Percentiles rank a stretch among this genome's conserved stretches.
Evolutionary conservation across 2,797 vertebrate genomes (phyloP).

Genomic region (Sardinella longiceps): DNA sequence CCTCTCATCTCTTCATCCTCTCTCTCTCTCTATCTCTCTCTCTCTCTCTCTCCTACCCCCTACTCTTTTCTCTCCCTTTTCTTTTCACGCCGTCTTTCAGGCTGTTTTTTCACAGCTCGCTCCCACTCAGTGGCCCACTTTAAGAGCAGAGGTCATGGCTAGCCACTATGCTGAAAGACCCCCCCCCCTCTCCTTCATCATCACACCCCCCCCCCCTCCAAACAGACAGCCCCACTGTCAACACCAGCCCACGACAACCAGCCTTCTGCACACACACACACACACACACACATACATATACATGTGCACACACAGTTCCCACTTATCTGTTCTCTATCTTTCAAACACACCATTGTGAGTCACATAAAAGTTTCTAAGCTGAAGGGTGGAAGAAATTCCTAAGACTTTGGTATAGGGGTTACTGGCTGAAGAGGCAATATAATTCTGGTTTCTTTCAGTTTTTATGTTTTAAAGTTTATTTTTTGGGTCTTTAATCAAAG

Average conservation of each 20-base stretch:
- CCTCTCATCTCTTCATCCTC: slow-evolving; percentile 8
- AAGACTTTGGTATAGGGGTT: neutral
- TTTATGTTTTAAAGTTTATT: no score
- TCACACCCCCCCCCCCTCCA: slow-evolving; percentile 75
- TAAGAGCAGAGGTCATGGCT: slow-evolving; percentile 62
- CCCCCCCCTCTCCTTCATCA: slow-evolving; percentile 42
- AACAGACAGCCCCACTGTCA: slow-evolving; percentile 71
- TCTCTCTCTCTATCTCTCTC: slow-evolving; percentile 35
- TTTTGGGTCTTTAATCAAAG: no score
- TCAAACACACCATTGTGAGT: neutral
- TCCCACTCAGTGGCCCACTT: slow-evolving; percentile 66
- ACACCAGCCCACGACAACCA: slow-evolving; percentile 53
- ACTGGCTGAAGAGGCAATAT: no score
- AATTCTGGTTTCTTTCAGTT: neutral
- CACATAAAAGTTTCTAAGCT: neutral
- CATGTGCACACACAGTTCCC: neutral
- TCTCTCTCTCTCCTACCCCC: slow-evolving; percentile 43
- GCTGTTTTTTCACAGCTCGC: slow-evolving; percentile 32
- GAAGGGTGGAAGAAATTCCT: neutral
- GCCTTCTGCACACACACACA: neutral
- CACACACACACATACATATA: no score
- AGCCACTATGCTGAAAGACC: slow-evolving; percentile 43
- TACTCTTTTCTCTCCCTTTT: slow-evolving; percentile 58
- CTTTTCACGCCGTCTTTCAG: slow-evolving; percentile 64
- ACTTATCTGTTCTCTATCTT: neutral